Conservation (phyloP, 2,113 vertebrate species). For the Polypterus bichir region DNA sequence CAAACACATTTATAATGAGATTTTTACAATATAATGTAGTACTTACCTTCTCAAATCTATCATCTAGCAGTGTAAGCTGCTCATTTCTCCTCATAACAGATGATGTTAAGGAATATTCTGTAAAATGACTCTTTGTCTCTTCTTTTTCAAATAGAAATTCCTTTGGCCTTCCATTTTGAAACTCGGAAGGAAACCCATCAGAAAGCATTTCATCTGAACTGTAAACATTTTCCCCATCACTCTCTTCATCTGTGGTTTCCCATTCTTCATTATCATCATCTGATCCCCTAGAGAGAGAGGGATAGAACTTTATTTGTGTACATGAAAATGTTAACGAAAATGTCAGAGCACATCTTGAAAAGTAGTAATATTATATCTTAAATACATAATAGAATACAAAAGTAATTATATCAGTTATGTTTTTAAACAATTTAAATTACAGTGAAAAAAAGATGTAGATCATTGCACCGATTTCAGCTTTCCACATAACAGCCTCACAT, state of each 20-base stretch:
- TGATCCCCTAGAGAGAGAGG: slow-evolving; percentile 24
- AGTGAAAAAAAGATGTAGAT: no score
- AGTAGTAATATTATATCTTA: no score
- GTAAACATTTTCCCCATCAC: slow-evolving; percentile 25
- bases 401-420: no score
- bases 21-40: background rate
- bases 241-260: slow-evolving; percentile 60
- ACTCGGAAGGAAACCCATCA: slow-evolving; percentile 21
- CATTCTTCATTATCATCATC: slow-evolving; percentile 50
- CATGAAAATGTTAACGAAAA: no score
- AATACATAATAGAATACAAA: no score
- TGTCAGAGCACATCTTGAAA: no score
- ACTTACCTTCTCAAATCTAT: slow-evolving; percentile 86
- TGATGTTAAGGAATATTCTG: slow-evolving; percentile 84
- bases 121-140: slow-evolving; percentile 90
- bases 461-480: no score
- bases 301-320: no score
- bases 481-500: no score
- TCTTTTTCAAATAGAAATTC: slow-evolving; percentile 75
- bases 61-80: slow-evolving; percentile 80
- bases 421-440: no score
- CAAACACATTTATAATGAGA: no score
- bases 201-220: slow-evolving; percentile 56
- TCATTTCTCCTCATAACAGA: slow-evolving; percentile 88
- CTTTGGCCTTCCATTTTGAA: slow-evolving; percentile 9